phyloP scores from a whole-genome alignment of 2,888 invertebrate genomes.

The Pharmacophagus antenor region DNA sequence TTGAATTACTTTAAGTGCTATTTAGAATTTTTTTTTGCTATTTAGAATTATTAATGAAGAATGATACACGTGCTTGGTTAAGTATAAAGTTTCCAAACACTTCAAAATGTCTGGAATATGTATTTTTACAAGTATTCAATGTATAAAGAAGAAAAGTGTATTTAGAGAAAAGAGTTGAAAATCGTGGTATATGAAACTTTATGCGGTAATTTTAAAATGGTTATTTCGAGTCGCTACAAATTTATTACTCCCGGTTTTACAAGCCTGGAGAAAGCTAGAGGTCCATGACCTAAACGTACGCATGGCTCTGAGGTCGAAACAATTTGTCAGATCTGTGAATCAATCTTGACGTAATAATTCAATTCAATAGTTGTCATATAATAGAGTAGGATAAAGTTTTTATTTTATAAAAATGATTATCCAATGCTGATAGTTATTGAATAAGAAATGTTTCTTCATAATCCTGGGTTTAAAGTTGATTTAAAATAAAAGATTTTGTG shows the following conservation, averaged over 20 bases:
- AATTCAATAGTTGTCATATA: neutral
- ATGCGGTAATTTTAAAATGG: conserved; percentile 29
- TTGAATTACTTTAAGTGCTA: conserved; percentile 11
- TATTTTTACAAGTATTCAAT: neutral
- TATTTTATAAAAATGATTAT: too few species aligned
- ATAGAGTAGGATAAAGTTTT: too few species aligned
- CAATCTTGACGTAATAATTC: neutral
- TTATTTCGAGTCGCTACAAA: conserved; percentile 47
- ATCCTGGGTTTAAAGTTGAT: too few species aligned
- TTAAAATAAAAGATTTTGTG: too few species aligned
- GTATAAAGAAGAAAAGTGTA: conserved; percentile 1
- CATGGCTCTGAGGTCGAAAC: neutral
- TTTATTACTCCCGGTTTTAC: conserved; percentile 53
- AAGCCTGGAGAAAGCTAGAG: conserved; percentile 58
- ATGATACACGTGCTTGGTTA: conserved; percentile 1
- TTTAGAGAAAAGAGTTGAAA: neutral
- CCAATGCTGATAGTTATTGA: too few species aligned
- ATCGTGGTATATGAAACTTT: conserved; percentile 33
- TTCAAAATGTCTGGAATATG: neutral
- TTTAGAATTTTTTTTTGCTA: too few species aligned
- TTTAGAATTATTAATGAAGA: conserved; percentile 14
- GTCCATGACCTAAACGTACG: conserved; percentile 54
- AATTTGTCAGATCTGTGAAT: neutral
- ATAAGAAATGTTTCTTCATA: too few species aligned
- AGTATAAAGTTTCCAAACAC: conserved; percentile 14